Evolutionary conservation across 2,113 vertebrate species (phyloP).

Genomic region (Sminthopsis crassicaudata): DNA sequence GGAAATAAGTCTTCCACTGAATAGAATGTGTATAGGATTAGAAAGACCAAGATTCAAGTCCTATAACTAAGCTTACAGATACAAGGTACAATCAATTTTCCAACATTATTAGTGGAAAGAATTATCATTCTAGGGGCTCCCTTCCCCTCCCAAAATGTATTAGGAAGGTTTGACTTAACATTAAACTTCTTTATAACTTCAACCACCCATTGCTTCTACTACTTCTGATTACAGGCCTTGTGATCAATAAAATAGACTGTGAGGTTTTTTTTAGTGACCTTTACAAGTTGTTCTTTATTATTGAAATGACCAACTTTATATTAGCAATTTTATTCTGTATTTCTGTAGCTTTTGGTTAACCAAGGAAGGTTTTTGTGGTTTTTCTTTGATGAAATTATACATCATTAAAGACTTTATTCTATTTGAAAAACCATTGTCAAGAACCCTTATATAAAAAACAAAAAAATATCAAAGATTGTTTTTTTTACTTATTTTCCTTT

Average conservation of each 20-base stretch:
- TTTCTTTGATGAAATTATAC: constrained; percentile 17
- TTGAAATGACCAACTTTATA: not conserved
- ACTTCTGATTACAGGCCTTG: not conserved
- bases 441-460: constrained; percentile 31
- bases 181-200: not conserved
- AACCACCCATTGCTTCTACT: not conserved
- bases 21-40: too few species aligned
- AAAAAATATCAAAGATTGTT: constrained; percentile 18
- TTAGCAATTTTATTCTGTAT: constrained; percentile 38
- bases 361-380: constrained; percentile 5
- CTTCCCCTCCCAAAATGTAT: not conserved
- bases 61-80: too few species aligned
- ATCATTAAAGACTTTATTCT: not conserved
- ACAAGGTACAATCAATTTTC: not conserved
- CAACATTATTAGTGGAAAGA: not conserved
- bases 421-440: constrained; percentile 17
- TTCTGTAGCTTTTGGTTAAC: not conserved
- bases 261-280: constrained; percentile 23
- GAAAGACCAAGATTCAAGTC: too few species aligned
- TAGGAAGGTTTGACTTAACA: not conserved
- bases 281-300: constrained; percentile 51
- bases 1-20: not conserved
- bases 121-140: too few species aligned
- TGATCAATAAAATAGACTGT: not conserved
- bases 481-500: constrained; percentile 7